Conservation (phyloP, 1,140 invertebrate genomes). For the Apolygus lucorum region DNA sequence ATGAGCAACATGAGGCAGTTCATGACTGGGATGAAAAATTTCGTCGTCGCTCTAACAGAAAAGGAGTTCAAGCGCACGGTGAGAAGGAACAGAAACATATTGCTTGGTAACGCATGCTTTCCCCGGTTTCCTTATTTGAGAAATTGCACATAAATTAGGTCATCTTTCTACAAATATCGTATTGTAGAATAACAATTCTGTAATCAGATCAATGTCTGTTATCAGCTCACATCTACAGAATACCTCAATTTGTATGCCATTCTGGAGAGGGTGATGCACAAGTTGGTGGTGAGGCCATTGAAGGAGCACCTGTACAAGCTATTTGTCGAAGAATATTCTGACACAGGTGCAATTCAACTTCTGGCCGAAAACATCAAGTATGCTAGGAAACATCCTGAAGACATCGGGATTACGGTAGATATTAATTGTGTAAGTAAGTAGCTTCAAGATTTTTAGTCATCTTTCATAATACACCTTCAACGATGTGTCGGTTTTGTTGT, state of each 20-base stretch:
- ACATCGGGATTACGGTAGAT: conserved; percentile 72
- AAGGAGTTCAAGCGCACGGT: conserved; percentile 77
- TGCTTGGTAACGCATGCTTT: too few species aligned
- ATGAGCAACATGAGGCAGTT: conserved; percentile 93
- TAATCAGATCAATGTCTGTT: too few species aligned
- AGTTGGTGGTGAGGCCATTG: conserved; percentile 77
- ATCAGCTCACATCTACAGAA: conserved; percentile 71
- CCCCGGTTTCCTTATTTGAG: too few species aligned
- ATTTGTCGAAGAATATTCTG: conserved; percentile 73
- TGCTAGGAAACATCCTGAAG: conserved; percentile 66
- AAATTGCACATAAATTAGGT: too few species aligned
- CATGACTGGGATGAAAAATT: conserved; percentile 96
- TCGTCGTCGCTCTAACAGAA: conserved; percentile 88
- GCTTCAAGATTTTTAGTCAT: conserved; percentile 22
- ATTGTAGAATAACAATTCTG: too few species aligned
- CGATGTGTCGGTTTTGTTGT: conserved; percentile 1
- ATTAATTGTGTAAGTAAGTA: too few species aligned
- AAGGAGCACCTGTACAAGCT: conserved; percentile 76
- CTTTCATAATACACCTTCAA: too few species aligned
- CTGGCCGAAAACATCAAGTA: conserved; percentile 76
- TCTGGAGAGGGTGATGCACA: conserved; percentile 83
- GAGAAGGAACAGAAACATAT: conserved; percentile 79
- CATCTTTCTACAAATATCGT: too few species aligned
- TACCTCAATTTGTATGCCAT: conserved; percentile 92
- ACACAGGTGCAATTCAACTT: conserved; percentile 65